Conservation (phyloP, 1,140 invertebrate species). For the Zelostemma sp. region DNA sequence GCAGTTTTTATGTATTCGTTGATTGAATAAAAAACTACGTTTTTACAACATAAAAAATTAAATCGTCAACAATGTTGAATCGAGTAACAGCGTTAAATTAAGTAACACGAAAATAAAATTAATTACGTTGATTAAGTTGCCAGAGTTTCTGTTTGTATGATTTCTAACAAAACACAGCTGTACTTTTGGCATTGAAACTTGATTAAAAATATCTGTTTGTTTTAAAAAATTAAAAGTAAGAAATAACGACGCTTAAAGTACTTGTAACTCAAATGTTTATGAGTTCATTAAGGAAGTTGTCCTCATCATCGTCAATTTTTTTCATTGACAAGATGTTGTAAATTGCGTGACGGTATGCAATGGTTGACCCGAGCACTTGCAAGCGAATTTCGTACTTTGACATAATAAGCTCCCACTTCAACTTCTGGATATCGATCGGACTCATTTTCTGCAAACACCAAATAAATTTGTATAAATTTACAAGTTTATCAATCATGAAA, state of each 20-base stretch:
- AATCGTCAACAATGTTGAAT: too few species aligned
- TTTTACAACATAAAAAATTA: too few species aligned
- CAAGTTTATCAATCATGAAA: conserved; percentile 4
- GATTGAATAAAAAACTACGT: too few species aligned
- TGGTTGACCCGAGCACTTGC: conserved; percentile 60
- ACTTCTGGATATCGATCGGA: conserved; percentile 40
- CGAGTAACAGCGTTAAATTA: too few species aligned
- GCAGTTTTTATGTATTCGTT: too few species aligned
- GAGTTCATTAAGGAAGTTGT: conserved; percentile 11
- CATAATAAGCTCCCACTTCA: conserved; percentile 59
- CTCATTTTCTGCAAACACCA: conserved; percentile 50
- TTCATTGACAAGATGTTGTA: conserved; percentile 63
- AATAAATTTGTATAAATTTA: not conserved
- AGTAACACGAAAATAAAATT: too few species aligned
- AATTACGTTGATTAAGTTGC: too few species aligned
- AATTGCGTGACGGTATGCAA: conserved; percentile 46
- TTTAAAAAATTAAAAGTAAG: not conserved
- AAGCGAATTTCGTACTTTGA: conserved; percentile 55
- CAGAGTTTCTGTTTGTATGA: not conserved
- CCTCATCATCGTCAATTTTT: conserved; percentile 18
- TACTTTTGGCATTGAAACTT: too few species aligned
- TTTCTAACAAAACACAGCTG: too few species aligned
- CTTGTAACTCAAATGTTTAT: not conserved
- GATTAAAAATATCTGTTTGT: not conserved
- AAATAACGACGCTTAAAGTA: not conserved